Evolutionary conservation across 2,113 vertebrate genomes (phyloP).

Genomic region (Jacana jacana): DNA sequence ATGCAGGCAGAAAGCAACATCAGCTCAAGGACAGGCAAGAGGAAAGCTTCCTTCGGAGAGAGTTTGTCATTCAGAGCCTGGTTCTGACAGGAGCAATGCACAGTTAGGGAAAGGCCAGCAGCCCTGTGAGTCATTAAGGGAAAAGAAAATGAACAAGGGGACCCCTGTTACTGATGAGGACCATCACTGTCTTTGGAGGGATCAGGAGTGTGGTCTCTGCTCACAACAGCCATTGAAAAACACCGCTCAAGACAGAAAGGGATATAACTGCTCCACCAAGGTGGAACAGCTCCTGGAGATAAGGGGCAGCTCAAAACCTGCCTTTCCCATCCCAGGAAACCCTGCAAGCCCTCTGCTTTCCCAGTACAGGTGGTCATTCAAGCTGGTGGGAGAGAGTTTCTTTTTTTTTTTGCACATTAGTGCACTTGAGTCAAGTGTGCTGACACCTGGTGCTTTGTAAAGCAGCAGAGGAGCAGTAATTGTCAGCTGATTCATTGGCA

Average conservation of each 20-base stretch:
- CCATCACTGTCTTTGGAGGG: background rate
- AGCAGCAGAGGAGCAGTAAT: background rate
- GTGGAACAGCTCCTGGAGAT: background rate
- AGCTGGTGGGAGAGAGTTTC: background rate
- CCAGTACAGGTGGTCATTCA: background rate
- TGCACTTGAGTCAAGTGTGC: background rate
- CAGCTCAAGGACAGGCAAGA: background rate
- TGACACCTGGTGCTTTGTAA: background rate
- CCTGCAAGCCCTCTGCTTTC: background rate
- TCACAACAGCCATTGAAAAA: background rate
- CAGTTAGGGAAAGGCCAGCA: background rate
- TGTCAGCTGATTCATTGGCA: background rate
- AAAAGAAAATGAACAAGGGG: background rate
- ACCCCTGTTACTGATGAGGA: background rate
- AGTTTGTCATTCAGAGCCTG: background rate
- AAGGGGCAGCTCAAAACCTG: background rate
- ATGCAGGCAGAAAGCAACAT: background rate
- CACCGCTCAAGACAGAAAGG: background rate
- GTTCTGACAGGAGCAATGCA: background rate
- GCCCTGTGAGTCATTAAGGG: accelerated
- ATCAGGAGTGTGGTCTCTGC: background rate
- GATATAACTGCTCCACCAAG: background rate
- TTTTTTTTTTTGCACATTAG: background rate
- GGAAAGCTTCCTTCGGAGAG: background rate
- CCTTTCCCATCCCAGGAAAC: background rate